Conservation (phyloP, 2,113 vertebrate genomes). For the Sphaerodactylus townsendi region DNA sequence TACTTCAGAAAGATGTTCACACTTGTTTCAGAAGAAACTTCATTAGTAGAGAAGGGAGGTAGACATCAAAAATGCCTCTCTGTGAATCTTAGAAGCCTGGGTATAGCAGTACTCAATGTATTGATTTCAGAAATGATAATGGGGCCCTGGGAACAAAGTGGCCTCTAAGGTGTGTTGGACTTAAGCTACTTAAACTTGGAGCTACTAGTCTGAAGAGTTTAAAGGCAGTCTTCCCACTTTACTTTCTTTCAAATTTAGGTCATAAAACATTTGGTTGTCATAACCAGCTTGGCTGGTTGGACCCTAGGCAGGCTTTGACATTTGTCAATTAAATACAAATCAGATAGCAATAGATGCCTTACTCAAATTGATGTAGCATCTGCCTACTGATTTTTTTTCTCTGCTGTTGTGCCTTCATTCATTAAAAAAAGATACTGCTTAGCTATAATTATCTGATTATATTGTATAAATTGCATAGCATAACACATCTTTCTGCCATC, state of each 20-base stretch:
- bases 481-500: background rate
- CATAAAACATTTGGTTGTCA: background rate
- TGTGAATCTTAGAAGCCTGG: background rate
- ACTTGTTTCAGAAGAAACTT: background rate
- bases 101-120: background rate
- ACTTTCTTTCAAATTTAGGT: background rate
- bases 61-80: background rate
- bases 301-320: background rate
- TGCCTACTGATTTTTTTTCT: background rate
- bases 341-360: background rate
- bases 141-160: background rate
- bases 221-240: background rate
- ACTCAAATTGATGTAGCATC: background rate
- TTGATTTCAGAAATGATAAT: background rate
- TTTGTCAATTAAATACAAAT: background rate
- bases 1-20: background rate
- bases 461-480: background rate
- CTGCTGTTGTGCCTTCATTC: background rate
- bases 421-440: background rate
- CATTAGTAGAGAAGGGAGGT: background rate
- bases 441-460: background rate
- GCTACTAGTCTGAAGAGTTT: background rate
- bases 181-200: background rate
- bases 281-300: background rate
- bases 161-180: background rate